Evolutionary conservation across 2,113 vertebrate species (phyloP).

Genomic region (Cygnus buccinator): DNA sequence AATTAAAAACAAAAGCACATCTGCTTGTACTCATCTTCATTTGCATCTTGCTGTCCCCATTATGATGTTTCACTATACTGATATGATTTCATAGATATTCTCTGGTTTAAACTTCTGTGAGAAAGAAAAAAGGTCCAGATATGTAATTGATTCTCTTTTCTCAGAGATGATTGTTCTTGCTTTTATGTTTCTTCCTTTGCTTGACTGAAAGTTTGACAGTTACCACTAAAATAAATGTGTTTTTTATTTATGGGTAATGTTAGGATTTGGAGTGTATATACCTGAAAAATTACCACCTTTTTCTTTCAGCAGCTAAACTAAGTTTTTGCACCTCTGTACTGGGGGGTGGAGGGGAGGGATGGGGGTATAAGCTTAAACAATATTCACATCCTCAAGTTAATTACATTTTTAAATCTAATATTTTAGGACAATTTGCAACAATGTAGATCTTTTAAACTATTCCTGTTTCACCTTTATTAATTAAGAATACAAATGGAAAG

Average conservation of each 20-base stretch:
- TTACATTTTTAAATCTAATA: background rate
- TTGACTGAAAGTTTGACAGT: conserved; percentile 12
- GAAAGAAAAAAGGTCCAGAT: background rate
- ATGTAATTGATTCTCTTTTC: conserved; percentile 45
- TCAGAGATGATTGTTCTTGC: background rate
- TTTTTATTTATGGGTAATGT: conserved; percentile 12
- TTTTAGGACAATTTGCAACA: background rate
- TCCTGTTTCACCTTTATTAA: background rate
- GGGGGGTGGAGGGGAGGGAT: background rate
- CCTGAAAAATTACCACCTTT: background rate
- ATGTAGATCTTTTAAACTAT: background rate
- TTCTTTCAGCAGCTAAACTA: background rate
- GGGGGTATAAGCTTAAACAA: background rate
- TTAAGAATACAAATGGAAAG: background rate
- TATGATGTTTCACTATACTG: background rate
- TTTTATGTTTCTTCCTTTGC: conserved; percentile 28
- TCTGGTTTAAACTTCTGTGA: conserved; percentile 25
- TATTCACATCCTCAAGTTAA: background rate
- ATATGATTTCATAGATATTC: conserved; percentile 44
- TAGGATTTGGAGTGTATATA: background rate
- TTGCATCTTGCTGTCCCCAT: conserved; percentile 5
- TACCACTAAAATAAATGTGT: background rate
- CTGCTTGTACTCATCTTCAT: conserved; percentile 46
- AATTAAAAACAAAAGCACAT: conserved; percentile 27
- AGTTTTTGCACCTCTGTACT: background rate